A percentile compares a stretch with the other conserved stretches of the same genome.
phyloP scores from a whole-genome alignment of 2,797 vertebrate genomes.

The Dendrocincla tyrannina region DNA sequence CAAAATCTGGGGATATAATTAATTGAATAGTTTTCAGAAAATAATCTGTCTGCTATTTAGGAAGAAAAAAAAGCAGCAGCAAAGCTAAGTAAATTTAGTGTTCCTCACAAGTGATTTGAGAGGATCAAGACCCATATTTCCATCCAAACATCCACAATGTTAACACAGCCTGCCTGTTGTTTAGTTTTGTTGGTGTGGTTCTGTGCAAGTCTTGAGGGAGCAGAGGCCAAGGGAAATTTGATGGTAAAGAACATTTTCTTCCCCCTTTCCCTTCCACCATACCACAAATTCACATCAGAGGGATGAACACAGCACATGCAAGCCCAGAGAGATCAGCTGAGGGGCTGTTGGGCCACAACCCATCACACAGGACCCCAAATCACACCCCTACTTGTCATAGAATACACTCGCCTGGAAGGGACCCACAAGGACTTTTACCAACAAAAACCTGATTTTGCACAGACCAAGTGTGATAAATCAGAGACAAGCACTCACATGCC shows the following conservation, averaged over 20 bases:
- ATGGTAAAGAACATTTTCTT: background rate
- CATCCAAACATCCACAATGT: background rate
- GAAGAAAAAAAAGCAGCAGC: background rate
- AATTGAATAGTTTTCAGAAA: background rate
- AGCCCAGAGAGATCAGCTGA: background rate
- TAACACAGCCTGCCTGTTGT: background rate
- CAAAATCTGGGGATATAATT: background rate
- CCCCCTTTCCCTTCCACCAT: background rate
- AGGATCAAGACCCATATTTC: background rate
- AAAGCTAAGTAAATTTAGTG: background rate
- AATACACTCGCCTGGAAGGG: background rate
- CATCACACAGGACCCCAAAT: background rate
- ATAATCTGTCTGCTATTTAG: background rate
- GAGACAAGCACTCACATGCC: background rate
- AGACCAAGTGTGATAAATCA: background rate
- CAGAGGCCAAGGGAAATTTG: background rate
- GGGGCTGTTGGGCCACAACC: background rate
- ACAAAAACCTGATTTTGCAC: background rate
- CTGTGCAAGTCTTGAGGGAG: background rate
- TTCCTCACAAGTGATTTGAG: background rate
- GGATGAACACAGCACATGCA: too few species aligned
- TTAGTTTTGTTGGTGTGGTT: background rate
- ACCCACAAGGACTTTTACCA: background rate
- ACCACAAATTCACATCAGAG: background rate
- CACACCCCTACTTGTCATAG: rapidly evolving